Evolutionary conservation across 2,797 vertebrate genomes (phyloP).

Genomic region (Halcyon badia): DNA sequence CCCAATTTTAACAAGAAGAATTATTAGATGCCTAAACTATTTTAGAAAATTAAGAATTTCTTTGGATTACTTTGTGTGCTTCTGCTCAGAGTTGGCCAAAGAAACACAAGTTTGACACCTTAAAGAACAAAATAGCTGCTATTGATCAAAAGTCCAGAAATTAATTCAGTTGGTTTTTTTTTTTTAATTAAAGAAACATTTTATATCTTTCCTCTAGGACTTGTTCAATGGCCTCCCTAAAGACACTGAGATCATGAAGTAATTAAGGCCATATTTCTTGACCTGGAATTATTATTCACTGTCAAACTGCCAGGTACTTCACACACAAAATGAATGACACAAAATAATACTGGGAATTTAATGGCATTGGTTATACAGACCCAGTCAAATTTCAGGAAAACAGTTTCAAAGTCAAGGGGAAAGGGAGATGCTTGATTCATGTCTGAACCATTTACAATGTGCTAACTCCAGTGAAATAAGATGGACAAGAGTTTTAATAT

Average conservation of each 20-base stretch:
- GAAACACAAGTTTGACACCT: neutral
- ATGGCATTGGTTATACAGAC: neutral
- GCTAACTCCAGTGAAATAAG: neutral
- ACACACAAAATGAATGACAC: neutral
- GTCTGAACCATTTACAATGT: neutral
- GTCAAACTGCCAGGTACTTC: neutral
- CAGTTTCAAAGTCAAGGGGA: neutral
- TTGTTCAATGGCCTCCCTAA: slow-evolving; percentile 28
- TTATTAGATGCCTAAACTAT: neutral
- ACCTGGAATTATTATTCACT: slow-evolving; percentile 40
- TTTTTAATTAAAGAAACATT: neutral
- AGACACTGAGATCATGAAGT: slow-evolving; percentile 42
- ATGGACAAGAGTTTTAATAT: neutral
- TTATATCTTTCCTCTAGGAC: slow-evolving; percentile 8
- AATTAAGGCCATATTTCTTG: slow-evolving; percentile 46
- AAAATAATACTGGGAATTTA: slow-evolving; percentile 17
- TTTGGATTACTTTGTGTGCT: neutral
- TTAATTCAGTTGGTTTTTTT: neutral
- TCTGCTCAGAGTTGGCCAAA: neutral
- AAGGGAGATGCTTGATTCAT: neutral
- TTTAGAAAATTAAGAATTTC: neutral
- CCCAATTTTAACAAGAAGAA: neutral
- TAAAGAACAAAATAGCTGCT: neutral
- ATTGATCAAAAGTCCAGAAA: neutral
- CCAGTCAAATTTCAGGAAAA: neutral